Conservation (phyloP, 2,797 vertebrate species). For the Poecilia picta region DNA sequence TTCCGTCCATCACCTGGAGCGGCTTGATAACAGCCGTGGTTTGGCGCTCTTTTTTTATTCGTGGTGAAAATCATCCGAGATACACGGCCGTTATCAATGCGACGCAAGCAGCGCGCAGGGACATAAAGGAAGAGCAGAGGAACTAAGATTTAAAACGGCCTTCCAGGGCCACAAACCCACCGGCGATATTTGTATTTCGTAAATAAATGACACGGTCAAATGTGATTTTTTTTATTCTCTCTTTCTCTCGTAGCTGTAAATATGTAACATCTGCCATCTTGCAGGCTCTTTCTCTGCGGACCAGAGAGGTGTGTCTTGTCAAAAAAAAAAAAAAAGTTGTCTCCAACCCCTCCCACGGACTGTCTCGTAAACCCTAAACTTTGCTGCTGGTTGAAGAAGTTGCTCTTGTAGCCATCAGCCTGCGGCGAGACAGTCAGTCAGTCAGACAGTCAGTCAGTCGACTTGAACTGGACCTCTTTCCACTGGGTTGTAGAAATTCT, state of each 20-base stretch:
- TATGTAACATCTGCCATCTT: slow-evolving; percentile 19
- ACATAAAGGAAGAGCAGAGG: slow-evolving; percentile 45
- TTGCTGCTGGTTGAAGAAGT: slow-evolving; percentile 65
- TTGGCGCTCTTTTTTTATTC: slow-evolving; percentile 25
- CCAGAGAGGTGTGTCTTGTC: slow-evolving; percentile 79
- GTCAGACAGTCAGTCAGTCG: background rate
- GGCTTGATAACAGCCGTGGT: slow-evolving; percentile 22
- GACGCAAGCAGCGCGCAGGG: slow-evolving; percentile 23
- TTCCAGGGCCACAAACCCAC: background rate
- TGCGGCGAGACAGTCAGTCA: slow-evolving; percentile 19
- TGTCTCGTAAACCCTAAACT: slow-evolving; percentile 69
- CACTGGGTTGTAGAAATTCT: slow-evolving; percentile 24
- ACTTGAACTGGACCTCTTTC: slow-evolving; percentile 20
- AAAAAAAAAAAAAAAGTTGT: slow-evolving; percentile 56
- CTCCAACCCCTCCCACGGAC: slow-evolving; percentile 75
- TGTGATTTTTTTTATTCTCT: background rate
- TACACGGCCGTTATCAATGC: slow-evolving; percentile 50
- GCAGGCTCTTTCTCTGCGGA: slow-evolving; percentile 50
- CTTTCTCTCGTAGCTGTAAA: slow-evolving; percentile 5
- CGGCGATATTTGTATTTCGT: background rate
- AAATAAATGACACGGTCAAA: slow-evolving; percentile 9
- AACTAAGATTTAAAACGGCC: slow-evolving; percentile 40
- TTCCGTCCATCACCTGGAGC: background rate
- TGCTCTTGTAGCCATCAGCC: slow-evolving; percentile 51
- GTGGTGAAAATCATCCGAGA: slow-evolving; percentile 32